Evolutionary conservation across 2,888 invertebrate species (phyloP).

Genomic region (Eristalinus aeneus): DNA sequence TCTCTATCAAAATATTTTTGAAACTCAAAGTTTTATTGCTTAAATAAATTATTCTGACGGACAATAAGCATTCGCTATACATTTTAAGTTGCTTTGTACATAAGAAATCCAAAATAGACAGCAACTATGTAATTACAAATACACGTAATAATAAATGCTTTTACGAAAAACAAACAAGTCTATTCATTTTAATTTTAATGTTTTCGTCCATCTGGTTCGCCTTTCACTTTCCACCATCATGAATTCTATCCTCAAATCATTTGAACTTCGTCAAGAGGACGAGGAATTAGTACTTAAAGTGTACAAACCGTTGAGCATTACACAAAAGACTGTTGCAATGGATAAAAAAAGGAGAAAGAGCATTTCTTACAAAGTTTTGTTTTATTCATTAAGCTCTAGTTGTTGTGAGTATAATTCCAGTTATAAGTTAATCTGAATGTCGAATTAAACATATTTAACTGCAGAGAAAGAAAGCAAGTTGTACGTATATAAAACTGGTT

Average conservation of each 20-base stretch:
- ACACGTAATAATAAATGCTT: slow-evolving; percentile 3
- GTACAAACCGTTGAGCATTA: too few relatives aligned
- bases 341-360: background rate
- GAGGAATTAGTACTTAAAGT: too few relatives aligned
- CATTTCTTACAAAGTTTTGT: slow-evolving; percentile 5
- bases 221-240: background rate
- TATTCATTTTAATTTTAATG: background rate
- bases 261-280: too few relatives aligned
- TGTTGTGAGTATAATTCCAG: slow-evolving; percentile 11
- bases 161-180: background rate
- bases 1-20: background rate
- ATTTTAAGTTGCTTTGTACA: slow-evolving; percentile 24
- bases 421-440: background rate
- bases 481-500: slow-evolving; percentile 11
- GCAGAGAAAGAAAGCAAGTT: slow-evolving; percentile 36
- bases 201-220: background rate
- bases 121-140: background rate
- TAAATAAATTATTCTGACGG: slow-evolving; percentile 9
- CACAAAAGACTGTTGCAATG: too few relatives aligned
- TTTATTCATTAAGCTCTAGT: slow-evolving; percentile 8
- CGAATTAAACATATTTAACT: background rate
- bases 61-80: slow-evolving; percentile 14
- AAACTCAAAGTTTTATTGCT: background rate
- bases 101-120: background rate
- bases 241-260: background rate